A percentile compares a stretch with the other conserved stretches of the same genome.
phyloP scores from a whole-genome alignment of 2,113 vertebrate species.

The Carassius carassius region DNA sequence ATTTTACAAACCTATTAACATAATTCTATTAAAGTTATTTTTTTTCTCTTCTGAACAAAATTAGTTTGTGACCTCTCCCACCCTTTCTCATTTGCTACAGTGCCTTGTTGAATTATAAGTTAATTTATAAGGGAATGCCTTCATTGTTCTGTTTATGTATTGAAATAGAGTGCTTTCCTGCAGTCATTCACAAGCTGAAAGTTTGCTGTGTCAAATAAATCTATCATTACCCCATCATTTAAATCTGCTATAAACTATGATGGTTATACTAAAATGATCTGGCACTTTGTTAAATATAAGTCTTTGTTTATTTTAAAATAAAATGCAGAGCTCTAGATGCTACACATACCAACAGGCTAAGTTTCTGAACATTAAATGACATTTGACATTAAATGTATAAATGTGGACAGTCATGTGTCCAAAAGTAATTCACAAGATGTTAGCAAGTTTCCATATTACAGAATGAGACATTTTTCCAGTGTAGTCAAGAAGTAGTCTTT shows the following conservation, averaged over 20 bases:
- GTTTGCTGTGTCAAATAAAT: too few relatives aligned
- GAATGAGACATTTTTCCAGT: not conserved
- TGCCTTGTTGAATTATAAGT: too few relatives aligned
- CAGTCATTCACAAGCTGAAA: too few relatives aligned
- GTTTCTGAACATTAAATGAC: not conserved
- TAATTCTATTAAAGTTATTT: too few relatives aligned
- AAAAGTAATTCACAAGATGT: not conserved
- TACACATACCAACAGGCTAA: not conserved
- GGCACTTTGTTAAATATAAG: not conserved
- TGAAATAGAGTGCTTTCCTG: too few relatives aligned
- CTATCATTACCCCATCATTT: too few relatives aligned
- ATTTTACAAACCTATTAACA: too few relatives aligned
- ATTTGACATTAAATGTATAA: not conserved
- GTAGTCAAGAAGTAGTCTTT: not conserved
- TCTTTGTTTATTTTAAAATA: not conserved
- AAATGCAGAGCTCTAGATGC: not conserved
- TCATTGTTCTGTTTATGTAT: too few relatives aligned
- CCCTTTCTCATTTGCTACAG: too few relatives aligned
- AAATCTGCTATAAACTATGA: not conserved
- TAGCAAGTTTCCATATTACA: not conserved
- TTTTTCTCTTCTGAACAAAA: too few relatives aligned
- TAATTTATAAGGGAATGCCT: too few relatives aligned
- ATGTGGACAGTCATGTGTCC: not conserved
- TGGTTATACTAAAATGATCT: not conserved
- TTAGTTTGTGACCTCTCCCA: too few relatives aligned